A percentile compares a stretch with the other conserved stretches of the same genome.
These are phyloP conservation scores for Musca domestica DNA, from an alignment of 1,140 invertebrate genomes.

Conservation along the genomic window DNA sequence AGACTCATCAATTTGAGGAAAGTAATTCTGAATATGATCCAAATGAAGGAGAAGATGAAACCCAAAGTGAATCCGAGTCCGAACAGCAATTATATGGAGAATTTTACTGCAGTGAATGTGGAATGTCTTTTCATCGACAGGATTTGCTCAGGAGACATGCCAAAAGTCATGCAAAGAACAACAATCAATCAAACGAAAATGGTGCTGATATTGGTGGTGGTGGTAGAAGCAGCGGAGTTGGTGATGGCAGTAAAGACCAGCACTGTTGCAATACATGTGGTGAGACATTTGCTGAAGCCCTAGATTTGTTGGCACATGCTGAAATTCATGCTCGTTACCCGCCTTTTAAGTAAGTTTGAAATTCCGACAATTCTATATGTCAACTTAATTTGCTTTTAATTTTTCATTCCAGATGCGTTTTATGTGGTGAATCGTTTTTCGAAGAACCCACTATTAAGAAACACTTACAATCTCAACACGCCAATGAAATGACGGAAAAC, in stretches of 20 bases:
- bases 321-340: conserved; percentile 67
- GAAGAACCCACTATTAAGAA: conserved; percentile 49
- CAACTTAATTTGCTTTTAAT: conserved; percentile 16
- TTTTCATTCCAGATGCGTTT: conserved; percentile 39
- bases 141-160: conserved; percentile 71
- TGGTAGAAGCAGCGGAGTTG: conserved; percentile 27
- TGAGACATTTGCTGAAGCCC: conserved; percentile 69
- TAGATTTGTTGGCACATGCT: conserved; percentile 72
- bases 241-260: conserved; percentile 39
- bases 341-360: conserved; percentile 55
- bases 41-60: conserved; percentile 51
- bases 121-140: conserved; percentile 70
- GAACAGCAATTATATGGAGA: conserved; percentile 68
- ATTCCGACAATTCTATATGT: neutral
- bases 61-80: conserved; percentile 59
- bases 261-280: conserved; percentile 71
- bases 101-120: conserved; percentile 73
- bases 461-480: conserved; percentile 43
- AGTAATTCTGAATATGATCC: conserved; percentile 53
- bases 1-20: conserved; percentile 57
- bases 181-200: conserved; percentile 23
- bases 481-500: conserved; percentile 45
- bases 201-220: conserved; percentile 29
- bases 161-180: conserved; percentile 55
- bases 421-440: conserved; percentile 49